Evolutionary conservation across 2,888 invertebrate genomes (phyloP).

Genomic region (Netelia inedita): DNA sequence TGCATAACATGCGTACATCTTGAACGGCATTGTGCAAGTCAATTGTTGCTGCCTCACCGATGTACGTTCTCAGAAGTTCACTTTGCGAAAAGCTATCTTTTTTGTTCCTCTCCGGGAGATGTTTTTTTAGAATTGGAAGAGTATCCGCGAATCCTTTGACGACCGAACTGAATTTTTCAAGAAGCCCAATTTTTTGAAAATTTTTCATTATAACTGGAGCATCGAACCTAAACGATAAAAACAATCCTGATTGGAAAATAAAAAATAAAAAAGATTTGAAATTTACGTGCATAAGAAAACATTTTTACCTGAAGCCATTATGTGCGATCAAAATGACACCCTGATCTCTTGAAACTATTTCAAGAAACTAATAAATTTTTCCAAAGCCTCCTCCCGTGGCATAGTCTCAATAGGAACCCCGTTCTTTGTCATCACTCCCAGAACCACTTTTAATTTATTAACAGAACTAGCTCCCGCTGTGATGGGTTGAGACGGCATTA

Average conservation of each 20-base stretch:
- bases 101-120: background rate
- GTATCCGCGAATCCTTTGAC: constrained; percentile 38
- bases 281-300: too few relatives aligned
- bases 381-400: background rate
- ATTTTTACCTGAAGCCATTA: constrained; percentile 17
- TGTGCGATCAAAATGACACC: constrained; percentile 1
- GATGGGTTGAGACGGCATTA: background rate
- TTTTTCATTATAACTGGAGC: constrained; percentile 33
- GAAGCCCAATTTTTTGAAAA: constrained; percentile 18
- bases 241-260: background rate
- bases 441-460: background rate
- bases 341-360: background rate
- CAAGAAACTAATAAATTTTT: background rate
- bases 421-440: constrained; percentile 1
- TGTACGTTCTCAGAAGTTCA: background rate
- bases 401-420: background rate
- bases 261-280: background rate
- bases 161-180: constrained; percentile 25
- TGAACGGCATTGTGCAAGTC: background rate
- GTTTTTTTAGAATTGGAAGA: background rate
- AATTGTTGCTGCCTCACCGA: background rate
- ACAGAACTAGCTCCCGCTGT: background rate
- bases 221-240: constrained; percentile 38
- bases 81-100: constrained; percentile 2
- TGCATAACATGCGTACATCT: background rate